Evolutionary conservation across 1,140 invertebrate species (phyloP).

Genomic region (Eurosta solidaginis): DNA sequence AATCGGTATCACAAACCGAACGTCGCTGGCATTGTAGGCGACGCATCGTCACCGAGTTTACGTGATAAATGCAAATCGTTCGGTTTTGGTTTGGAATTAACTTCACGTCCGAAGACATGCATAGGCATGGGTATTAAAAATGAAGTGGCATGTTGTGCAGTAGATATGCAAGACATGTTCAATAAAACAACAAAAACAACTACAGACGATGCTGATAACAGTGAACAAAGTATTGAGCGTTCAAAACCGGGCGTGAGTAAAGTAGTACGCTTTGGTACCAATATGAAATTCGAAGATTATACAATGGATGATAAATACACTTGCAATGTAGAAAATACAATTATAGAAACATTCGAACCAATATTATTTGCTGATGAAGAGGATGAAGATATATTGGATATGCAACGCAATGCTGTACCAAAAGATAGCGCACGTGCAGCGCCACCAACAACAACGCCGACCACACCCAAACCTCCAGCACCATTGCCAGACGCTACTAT

Average conservation of each 20-base stretch:
- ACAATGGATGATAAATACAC: constrained; percentile 54
- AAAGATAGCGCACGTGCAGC: background rate
- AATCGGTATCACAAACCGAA: constrained; percentile 53
- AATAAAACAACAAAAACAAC: constrained; percentile 36
- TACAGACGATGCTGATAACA: constrained; percentile 44
- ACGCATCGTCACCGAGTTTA: constrained; percentile 61
- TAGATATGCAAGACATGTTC: constrained; percentile 19
- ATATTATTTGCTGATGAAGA: constrained; percentile 58
- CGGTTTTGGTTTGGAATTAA: constrained; percentile 71
- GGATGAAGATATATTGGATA: constrained; percentile 47
- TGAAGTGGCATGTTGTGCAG: background rate
- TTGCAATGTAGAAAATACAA: constrained; percentile 59
- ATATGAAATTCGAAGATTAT: constrained; percentile 56
- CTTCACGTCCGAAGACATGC: constrained; percentile 70
- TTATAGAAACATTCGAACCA: constrained; percentile 57
- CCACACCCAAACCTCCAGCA: background rate
- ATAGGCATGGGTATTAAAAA: constrained; percentile 60
- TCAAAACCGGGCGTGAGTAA: constrained; percentile 57
- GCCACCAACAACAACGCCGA: background rate
- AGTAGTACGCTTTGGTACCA: constrained; percentile 56
- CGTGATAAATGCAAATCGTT: constrained; percentile 72
- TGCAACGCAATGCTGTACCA: constrained; percentile 37
- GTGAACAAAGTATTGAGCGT: constrained; percentile 39
- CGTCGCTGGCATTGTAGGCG: constrained; percentile 44
- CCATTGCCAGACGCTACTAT: background rate